phyloP scores from a whole-genome alignment of 2,888 invertebrate species.

The Troides oblongomaculatus region DNA sequence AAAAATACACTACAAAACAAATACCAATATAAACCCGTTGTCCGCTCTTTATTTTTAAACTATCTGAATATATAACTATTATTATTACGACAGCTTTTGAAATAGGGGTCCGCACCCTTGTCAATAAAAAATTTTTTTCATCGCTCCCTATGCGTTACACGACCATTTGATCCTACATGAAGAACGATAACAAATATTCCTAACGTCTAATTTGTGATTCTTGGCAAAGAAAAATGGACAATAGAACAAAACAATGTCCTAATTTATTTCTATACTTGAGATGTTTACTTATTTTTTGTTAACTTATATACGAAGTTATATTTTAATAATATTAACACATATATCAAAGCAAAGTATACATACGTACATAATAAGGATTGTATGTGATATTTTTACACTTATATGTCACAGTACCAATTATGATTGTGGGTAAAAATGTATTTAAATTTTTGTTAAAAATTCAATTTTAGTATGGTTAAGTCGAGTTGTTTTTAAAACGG shows the following conservation, averaged over 20 bases:
- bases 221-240: slow-evolving; percentile 6
- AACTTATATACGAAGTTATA: background rate
- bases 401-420: no score
- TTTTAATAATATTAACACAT: background rate
- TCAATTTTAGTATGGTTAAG: no score
- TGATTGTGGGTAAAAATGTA: no score
- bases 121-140: slow-evolving; percentile 51
- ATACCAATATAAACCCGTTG: background rate
- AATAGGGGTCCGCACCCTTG: slow-evolving; percentile 54
- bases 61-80: slow-evolving; percentile 46
- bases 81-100: slow-evolving; percentile 51
- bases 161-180: slow-evolving; percentile 23
- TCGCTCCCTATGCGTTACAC: slow-evolving; percentile 25
- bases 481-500: no score
- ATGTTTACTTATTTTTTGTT: no score
- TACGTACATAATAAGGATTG: no score
- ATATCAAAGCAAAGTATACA: no score
- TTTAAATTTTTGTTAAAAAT: no score
- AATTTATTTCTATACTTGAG: no score
- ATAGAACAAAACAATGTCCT: no score
- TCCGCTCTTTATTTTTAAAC: slow-evolving; percentile 4
- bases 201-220: slow-evolving; percentile 16
- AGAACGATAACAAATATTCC: slow-evolving; percentile 18
- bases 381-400: no score
- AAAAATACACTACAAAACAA: background rate